Evolutionary conservation across 2,797 vertebrate species (phyloP), one percentile per base, ranked within the genome.

Genomic region (Labeo calbasu): DNA sequence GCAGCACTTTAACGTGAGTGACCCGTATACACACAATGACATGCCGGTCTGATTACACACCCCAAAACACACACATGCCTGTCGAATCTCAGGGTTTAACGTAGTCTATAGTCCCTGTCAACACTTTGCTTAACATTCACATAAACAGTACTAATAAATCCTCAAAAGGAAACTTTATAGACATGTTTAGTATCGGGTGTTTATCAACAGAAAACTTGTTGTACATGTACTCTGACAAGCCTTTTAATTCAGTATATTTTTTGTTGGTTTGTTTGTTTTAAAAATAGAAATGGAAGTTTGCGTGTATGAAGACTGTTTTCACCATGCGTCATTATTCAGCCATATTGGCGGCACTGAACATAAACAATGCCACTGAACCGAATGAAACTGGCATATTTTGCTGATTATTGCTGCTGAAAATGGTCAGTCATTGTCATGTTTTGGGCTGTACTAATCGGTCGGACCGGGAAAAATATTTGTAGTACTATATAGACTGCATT

Each of bases 41-140:
- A 70, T 79, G 84, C 84, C 83, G 81, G 85, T 80, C 77, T 75
- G 70, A 81, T 66, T 53, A 86, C 68, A 81, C 77, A 68, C 61
- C 25, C 81, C 57, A 79, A 76, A 84, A 85, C 71, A 86, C 89
- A 87, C 61, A 84, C 90, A 89, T 85, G 89, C 90, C 84, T 89
- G 89, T 83, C 86, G 89, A 86, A 88, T 85, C 68, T 50, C 32
- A 50, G 23, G 70, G 36, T 87, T 80, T 84, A 79, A 72, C 65
- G 79, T 17, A 46, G 59, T 88, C 77, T 87, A 84, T 85, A 81
- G 88, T 85, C 36, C 72, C 55, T 84, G 76, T 63, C 55, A 72
- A 79, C 28, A 84, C 66, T 4, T 36, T 40, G 3, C 48, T 66
- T 83, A 43, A 77, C 63, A 21, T 77, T 66, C 15, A 28, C 50